Percentiles rank a stretch among this genome's conserved stretches.
Conservation (phyloP, 2,113 vertebrate genomes). For the Calcarius ornatus region DNA sequence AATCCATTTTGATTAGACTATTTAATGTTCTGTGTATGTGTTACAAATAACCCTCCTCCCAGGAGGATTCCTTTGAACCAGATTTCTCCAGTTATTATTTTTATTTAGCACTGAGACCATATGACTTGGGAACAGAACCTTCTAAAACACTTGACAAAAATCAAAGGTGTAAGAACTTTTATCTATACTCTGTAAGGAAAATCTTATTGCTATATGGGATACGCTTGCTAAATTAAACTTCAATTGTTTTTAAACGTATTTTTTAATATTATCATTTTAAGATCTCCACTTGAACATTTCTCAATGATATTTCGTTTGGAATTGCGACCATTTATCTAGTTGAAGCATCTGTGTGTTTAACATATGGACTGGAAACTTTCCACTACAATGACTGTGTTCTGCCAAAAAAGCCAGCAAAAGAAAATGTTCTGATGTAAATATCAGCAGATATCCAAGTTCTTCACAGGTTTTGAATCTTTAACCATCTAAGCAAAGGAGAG, state of each 20-base stretch:
- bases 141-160: background rate
- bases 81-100: conserved; percentile 57
- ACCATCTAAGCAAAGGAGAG: background rate
- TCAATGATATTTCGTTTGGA: conserved; percentile 15
- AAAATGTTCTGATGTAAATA: background rate
- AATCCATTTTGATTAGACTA: conserved; percentile 67
- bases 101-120: conserved; percentile 25
- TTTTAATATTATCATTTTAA: background rate
- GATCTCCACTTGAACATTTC: background rate
- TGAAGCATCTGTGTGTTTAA: conserved; percentile 13
- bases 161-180: background rate
- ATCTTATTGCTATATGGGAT: background rate
- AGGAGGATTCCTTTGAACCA: conserved; percentile 4
- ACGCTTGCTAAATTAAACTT: background rate
- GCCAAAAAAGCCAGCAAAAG: conserved; percentile 46
- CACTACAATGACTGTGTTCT: background rate
- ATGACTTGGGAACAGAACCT: conserved; percentile 4
- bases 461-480: background rate
- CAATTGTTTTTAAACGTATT: background rate
- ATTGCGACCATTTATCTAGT: conserved; percentile 12
- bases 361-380: conserved; percentile 53
- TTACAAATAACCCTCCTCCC: conserved; percentile 51
- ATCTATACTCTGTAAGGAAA: background rate
- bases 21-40: conserved; percentile 14
- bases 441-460: conserved; percentile 13